Evolutionary conservation across 2,797 vertebrate genomes (phyloP).

Genomic region (Falco cherrug): DNA sequence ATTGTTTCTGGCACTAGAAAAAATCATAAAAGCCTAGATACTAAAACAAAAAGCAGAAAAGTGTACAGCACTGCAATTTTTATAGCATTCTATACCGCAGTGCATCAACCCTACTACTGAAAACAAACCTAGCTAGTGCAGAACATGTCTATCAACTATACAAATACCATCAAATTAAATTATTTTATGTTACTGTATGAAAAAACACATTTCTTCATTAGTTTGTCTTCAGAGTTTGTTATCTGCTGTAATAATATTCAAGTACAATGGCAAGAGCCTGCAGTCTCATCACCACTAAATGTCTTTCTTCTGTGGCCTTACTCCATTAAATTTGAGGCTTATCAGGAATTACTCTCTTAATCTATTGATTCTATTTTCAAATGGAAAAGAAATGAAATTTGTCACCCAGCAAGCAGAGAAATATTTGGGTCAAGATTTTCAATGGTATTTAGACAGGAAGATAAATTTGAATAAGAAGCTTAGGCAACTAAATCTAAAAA

Average conservation of each 20-base stretch:
- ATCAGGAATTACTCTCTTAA: background rate
- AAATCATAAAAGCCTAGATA: slow-evolving; percentile 5
- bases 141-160: background rate
- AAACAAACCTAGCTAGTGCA: slow-evolving; percentile 6
- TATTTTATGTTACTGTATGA: background rate
- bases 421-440: slow-evolving; percentile 9
- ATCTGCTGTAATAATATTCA: background rate
- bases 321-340: background rate
- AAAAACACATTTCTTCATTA: background rate
- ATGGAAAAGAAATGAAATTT: background rate
- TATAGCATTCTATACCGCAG: background rate
- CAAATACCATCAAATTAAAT: background rate
- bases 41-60: slow-evolving; percentile 4
- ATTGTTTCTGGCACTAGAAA: background rate
- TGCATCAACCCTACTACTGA: background rate
- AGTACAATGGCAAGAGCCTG: background rate
- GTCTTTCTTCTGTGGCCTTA: background rate
- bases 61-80: background rate
- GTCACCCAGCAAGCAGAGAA: background rate
- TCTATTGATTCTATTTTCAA: background rate
- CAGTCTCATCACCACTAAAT: background rate
- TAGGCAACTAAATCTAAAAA: background rate
- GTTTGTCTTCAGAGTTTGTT: background rate
- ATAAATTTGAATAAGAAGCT: background rate
- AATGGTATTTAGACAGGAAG: background rate